Evolutionary conservation across 2,888 invertebrate species (phyloP), one percentile per base, ranked within the genome.

Genomic region (Fragum fragum): DNA sequence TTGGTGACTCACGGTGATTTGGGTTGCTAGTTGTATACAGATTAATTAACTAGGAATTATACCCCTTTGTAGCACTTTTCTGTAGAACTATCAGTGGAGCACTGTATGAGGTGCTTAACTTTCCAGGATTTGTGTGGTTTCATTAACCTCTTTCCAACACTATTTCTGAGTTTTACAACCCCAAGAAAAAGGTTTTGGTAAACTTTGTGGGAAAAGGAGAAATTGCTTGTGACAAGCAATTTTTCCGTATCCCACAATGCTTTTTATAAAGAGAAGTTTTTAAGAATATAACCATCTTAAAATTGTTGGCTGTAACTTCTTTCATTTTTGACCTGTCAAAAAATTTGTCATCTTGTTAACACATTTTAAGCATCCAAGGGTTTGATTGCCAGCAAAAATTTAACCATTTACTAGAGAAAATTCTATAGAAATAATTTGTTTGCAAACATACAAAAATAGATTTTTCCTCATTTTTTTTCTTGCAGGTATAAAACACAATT

Each of bases 1-100:
- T 85, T 79, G 72, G 81, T 76, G 69, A 53, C 76, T 70, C 81
- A 53, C 29, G 69, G 47, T 32, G 63, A 36, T 16, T 36, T 63
- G 66, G 39, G 66, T 39, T 39, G 66, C 66, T 66, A 66, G 66
- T 32, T 29, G 29, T 23, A 47, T 3, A 47, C 47, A 14, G 47
- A 9, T 2, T 9, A 16, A 9, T 2, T 9, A 18, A 47, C 14
- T 47, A 47, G 47, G n/a, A 18, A 9, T 1, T n/a, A 47, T 47
- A 47, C 47, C 3, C 47, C 14, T 3, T 47, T 52, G 47, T 53
- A 73, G 42, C 70, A 69, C 69, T 55, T 52, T 32, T n/a, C 39
- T 69, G 29, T 47, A 42, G 55, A 74, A 53, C 14, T 14, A 47
- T 36, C 47, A 9, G 18, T 9, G 16, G 5, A 9, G 47, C 47